These are phyloP conservation scores for Falco berigora DNA, from an alignment of 2,797 vertebrate genomes.

Conservation along the genomic window DNA sequence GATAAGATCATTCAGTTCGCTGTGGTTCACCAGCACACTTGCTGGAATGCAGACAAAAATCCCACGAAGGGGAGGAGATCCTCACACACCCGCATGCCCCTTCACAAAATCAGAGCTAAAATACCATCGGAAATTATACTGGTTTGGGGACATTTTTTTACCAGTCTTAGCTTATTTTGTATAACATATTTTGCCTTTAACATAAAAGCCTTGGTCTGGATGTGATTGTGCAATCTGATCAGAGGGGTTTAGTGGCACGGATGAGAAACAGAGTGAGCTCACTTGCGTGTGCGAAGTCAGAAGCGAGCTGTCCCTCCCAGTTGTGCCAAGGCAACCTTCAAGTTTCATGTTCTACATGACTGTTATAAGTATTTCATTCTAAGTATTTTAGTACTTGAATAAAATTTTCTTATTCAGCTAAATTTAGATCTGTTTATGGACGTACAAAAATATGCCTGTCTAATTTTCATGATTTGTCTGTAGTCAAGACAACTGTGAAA, in stretches of 20 bases:
- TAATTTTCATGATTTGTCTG: constrained; percentile 6
- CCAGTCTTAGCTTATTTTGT: neutral
- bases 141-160: neutral
- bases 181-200: neutral
- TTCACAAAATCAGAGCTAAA: neutral
- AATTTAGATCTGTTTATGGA: constrained; percentile 7
- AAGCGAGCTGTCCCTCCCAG: neutral
- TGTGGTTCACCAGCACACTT: neutral
- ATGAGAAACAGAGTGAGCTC: neutral
- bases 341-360: neutral
- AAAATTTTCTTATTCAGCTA: neutral
- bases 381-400: neutral
- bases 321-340: neutral
- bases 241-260: neutral
- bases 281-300: neutral
- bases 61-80: neutral
- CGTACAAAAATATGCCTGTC: neutral
- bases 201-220: neutral
- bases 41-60: neutral
- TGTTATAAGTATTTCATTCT: neutral
- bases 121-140: neutral
- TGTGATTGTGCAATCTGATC: neutral
- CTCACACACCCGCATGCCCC: neutral
- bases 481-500: constrained; percentile 30
- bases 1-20: neutral